These are phyloP conservation scores for Diachasmimorpha longicaudata DNA, from an alignment of 1,140 invertebrate species.

Conservation along the genomic window DNA sequence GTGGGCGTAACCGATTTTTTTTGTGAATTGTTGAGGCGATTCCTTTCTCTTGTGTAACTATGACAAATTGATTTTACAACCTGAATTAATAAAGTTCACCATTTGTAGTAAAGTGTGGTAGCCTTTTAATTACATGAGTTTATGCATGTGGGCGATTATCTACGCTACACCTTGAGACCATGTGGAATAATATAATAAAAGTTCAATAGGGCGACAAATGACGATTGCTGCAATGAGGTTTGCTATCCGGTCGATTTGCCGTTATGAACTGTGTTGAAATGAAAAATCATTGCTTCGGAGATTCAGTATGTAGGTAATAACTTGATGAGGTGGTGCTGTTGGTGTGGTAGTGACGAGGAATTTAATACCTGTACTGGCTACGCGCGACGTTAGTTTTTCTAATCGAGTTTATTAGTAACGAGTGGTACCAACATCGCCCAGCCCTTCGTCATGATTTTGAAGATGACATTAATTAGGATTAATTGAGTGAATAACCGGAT, in stretches of 20 bases:
- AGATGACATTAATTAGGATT: too few species aligned
- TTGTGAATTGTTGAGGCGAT: background rate
- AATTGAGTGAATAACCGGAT: too few species aligned
- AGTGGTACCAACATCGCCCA: too few species aligned
- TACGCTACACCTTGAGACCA: background rate
- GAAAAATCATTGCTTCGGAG: background rate
- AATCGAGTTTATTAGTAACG: too few species aligned
- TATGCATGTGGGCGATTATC: slow-evolving; percentile 4
- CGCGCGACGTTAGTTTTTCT: background rate
- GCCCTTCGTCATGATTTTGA: too few species aligned
- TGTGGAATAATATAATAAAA: slow-evolving; percentile 14
- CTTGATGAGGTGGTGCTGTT: background rate
- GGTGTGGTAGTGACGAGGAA: background rate
- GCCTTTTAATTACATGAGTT: background rate
- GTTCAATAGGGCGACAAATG: slow-evolving; percentile 23
- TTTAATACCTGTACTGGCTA: background rate
- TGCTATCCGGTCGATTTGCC: background rate
- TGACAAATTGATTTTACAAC: slow-evolving; percentile 13
- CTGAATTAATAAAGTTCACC: background rate
- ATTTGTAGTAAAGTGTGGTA: background rate
- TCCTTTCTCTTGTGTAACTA: background rate
- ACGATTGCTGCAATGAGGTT: slow-evolving; percentile 18
- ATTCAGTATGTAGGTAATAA: background rate
- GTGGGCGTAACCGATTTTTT: slow-evolving; percentile 9
- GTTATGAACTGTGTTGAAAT: slow-evolving; percentile 6